Conservation (phyloP, 2,797 vertebrate species). For the Cygnus olor region DNA sequence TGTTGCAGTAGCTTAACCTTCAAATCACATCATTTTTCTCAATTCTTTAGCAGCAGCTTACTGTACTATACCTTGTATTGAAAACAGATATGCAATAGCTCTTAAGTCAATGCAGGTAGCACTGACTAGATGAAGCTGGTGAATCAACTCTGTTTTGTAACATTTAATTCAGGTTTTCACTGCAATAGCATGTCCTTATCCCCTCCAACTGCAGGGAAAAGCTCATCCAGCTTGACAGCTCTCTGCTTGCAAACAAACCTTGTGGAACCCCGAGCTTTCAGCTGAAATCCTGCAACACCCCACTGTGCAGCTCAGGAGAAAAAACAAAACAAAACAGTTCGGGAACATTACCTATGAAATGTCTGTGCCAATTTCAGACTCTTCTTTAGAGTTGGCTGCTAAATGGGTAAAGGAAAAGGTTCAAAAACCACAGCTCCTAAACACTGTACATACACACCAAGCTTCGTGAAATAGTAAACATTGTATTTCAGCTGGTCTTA, state of each 20-base stretch:
- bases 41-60: constrained; percentile 61
- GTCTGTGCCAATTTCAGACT: neutral
- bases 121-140: neutral
- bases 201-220: constrained; percentile 35
- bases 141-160: constrained; percentile 33
- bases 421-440: neutral
- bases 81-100: constrained; percentile 28
- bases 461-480: constrained; percentile 9
- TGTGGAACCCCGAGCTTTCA: constrained; percentile 6
- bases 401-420: constrained; percentile 5
- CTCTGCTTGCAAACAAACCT: neutral
- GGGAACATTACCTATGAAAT: constrained; percentile 3
- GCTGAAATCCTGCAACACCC: constrained; percentile 12
- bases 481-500: constrained; percentile 21
- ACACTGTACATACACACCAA: neutral
- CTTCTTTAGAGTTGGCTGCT: constrained; percentile 25
- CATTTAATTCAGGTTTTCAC: neutral
- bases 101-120: constrained; percentile 38
- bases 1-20: constrained; percentile 42
- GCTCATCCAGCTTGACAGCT: constrained; percentile 21
- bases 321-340: neutral
- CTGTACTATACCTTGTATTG: neutral
- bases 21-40: constrained; percentile 37
- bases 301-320: neutral
- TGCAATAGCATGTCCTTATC: neutral